These are phyloP conservation scores for Batillaria attramentaria DNA, from an alignment of 1,140 invertebrate genomes.

Conservation along the genomic window DNA sequence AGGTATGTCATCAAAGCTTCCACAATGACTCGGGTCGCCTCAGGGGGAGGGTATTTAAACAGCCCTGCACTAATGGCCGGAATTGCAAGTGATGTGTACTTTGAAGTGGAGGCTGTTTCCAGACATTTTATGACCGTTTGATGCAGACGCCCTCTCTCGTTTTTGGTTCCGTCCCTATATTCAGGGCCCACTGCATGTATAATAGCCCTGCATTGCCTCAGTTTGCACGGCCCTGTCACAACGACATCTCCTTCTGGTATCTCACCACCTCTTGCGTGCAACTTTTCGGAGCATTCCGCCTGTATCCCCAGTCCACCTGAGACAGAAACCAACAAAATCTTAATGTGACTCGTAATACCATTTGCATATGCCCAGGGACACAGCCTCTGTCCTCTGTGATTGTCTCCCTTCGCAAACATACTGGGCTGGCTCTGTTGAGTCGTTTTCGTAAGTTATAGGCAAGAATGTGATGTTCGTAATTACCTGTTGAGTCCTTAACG, in stretches of 20 bases:
- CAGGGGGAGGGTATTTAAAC: constrained; percentile 39
- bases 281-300: background rate
- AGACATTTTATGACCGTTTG: constrained; percentile 18
- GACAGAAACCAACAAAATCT: too few species aligned
- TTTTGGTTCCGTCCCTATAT: constrained; percentile 29
- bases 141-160: constrained; percentile 11
- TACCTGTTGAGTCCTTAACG: too few species aligned
- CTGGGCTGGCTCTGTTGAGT: too few species aligned
- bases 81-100: constrained; percentile 22
- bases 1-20: constrained; percentile 31
- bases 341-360: too few species aligned
- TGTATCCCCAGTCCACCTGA: constrained; percentile 21
- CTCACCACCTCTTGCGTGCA: background rate
- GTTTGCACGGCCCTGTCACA: constrained; percentile 30
- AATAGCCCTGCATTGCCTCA: constrained; percentile 37
- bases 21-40: constrained; percentile 38
- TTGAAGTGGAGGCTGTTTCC: background rate
- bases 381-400: too few species aligned
- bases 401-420: too few species aligned
- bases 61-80: constrained; percentile 51
- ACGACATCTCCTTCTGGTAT: constrained; percentile 21
- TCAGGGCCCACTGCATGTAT: constrained; percentile 51
- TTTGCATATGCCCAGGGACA: too few species aligned
- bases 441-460: too few species aligned
- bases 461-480: too few species aligned